phyloP scores from a whole-genome alignment of 2,797 vertebrate species.

The Discoglossus pictus region DNA sequence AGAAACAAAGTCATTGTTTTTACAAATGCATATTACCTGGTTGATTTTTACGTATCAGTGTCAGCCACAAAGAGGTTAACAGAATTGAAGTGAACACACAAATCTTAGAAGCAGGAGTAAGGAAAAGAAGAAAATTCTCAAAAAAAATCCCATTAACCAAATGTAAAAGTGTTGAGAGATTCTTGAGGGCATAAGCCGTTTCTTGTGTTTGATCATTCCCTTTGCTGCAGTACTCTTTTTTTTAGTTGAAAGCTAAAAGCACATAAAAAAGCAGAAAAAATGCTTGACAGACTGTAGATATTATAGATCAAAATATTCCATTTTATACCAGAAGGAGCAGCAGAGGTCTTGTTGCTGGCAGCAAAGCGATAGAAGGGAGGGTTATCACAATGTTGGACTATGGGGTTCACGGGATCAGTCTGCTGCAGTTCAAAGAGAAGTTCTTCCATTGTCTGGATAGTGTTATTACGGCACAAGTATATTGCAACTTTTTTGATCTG shows the following conservation, averaged over 20 bases:
- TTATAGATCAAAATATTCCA: conserved; percentile 29
- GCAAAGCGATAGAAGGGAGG: conserved; percentile 95
- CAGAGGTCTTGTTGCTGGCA: conserved; percentile 92
- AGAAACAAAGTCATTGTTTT: too few relatives aligned
- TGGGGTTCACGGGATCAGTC: conserved; percentile 95
- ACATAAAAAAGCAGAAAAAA: conserved; percentile 30
- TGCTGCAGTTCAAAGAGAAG: conserved; percentile 97
- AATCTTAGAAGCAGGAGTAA: not conserved
- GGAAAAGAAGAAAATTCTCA: conserved; percentile 5
- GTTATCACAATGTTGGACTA: conserved; percentile 95
- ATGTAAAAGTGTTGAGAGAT: conserved; percentile 27
- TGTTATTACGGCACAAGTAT: conserved; percentile 96
- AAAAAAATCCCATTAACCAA: conserved; percentile 12
- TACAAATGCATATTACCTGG: too few relatives aligned
- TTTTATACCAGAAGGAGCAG: conserved; percentile 86
- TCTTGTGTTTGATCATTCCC: conserved; percentile 17
- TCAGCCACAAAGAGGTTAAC: not conserved
- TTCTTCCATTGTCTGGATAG: conserved; percentile 98
- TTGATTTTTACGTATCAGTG: too few relatives aligned
- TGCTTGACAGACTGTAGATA: not conserved
- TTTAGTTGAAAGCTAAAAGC: conserved; percentile 40
- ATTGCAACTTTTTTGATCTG: conserved; percentile 98
- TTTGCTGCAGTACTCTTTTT: conserved; percentile 17
- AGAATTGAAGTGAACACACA: not conserved
- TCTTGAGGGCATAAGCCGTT: conserved; percentile 10